Percentiles rank a stretch among this genome's conserved stretches.
Conservation (phyloP, 1,140 invertebrate species). For the Leptinotarsa defecta region DNA sequence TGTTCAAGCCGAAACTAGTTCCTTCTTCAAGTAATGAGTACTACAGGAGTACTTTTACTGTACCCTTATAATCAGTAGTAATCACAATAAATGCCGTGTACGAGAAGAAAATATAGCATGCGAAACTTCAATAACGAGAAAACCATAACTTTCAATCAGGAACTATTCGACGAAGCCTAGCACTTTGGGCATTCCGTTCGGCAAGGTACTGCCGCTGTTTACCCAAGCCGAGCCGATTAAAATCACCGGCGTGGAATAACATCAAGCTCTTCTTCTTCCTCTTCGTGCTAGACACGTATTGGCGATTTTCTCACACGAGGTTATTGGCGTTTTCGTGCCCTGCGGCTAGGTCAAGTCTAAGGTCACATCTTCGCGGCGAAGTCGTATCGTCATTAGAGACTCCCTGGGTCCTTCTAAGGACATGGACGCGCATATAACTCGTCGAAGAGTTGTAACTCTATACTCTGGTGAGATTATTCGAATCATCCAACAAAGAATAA, state of each 20-base stretch:
- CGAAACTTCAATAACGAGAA: too few species aligned
- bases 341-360: slow-evolving; percentile 21
- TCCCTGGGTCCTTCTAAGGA: slow-evolving; percentile 6
- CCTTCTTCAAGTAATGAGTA: too few species aligned
- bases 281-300: slow-evolving; percentile 7
- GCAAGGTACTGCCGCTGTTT: neutral
- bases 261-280: neutral
- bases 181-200: too few species aligned
- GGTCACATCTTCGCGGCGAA: slow-evolving; percentile 14
- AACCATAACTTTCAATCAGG: too few species aligned
- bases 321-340: slow-evolving; percentile 29
- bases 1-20: too few species aligned
- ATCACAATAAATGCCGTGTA: too few species aligned
- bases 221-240: neutral
- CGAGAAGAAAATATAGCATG: too few species aligned
- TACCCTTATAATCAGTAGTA: too few species aligned
- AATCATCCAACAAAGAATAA: neutral
- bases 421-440: neutral
- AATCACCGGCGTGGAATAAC: neutral
- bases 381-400: slow-evolving; percentile 11
- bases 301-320: slow-evolving; percentile 34
- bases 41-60: too few species aligned
- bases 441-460: neutral
- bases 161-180: too few species aligned
- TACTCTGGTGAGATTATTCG: neutral